phyloP scores from a whole-genome alignment of 2,797 vertebrate genomes.

The Onychomys torridus region DNA sequence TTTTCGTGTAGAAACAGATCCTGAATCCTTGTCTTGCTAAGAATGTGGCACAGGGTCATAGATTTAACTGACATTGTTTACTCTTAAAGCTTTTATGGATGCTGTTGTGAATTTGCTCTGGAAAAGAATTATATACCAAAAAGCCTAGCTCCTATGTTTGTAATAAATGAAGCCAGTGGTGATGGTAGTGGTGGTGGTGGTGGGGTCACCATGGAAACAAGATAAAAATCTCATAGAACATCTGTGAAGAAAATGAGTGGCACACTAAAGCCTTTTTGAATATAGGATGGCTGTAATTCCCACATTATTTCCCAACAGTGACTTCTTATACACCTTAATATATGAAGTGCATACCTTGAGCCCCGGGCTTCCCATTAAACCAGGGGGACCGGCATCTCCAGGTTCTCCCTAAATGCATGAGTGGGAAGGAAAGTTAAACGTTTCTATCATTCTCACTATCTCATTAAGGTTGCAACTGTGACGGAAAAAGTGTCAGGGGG shows the following conservation, averaged over 20 bases:
- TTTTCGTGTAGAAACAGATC: conserved; percentile 8
- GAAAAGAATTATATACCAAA: conserved; percentile 52
- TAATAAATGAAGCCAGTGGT: conserved; percentile 16
- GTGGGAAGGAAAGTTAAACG: conserved; percentile 63
- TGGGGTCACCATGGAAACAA: conserved; percentile 64
- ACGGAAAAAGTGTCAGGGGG: neutral
- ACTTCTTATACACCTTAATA: conserved; percentile 86
- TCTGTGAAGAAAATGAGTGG: conserved; percentile 53
- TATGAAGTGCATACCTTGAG: conserved; percentile 88
- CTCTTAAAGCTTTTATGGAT: conserved; percentile 50
- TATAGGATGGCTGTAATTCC: neutral
- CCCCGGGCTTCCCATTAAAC: conserved; percentile 92
- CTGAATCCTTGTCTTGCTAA: neutral
- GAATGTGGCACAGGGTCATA: conserved; percentile 10
- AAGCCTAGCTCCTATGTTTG: neutral
- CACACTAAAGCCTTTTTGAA: neutral
- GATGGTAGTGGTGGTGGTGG: neutral
- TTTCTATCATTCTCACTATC: conserved; percentile 22
- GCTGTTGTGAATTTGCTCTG: conserved; percentile 36
- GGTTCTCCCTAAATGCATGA: conserved; percentile 86
- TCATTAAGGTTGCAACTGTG: neutral
- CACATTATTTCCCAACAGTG: neutral
- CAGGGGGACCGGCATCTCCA: conserved; percentile 92
- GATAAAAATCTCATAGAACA: conserved; percentile 1
- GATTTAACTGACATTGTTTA: conserved; percentile 47